These are phyloP conservation scores for Chionomys nivalis DNA, from an alignment of 2,113 vertebrate species.

Conservation along the genomic window DNA sequence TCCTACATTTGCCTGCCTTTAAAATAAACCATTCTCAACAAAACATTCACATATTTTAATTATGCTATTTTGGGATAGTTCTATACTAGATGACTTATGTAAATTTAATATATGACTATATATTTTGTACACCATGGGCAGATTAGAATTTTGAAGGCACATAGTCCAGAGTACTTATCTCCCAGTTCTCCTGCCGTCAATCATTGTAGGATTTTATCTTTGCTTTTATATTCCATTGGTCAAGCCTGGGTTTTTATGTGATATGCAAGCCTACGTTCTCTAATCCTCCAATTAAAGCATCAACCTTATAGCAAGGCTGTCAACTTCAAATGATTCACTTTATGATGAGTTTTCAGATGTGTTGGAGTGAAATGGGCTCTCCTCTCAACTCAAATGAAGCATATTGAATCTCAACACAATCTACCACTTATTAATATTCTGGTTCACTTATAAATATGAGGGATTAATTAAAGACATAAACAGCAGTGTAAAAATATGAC, in stretches of 20 bases:
- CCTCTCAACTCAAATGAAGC: background rate
- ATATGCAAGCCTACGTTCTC: background rate
- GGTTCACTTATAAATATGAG: background rate
- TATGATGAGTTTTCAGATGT: slow-evolving; percentile 11
- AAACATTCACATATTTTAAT: slow-evolving; percentile 13
- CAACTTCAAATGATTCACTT: slow-evolving; percentile 45
- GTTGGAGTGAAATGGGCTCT: background rate
- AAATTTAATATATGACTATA: background rate
- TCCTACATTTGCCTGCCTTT: background rate
- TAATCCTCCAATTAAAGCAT: slow-evolving; percentile 59
- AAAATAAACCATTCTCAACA: slow-evolving; percentile 19
- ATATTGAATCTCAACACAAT: background rate
- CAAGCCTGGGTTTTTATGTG: background rate
- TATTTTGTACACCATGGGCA: background rate
- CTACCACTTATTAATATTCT: slow-evolving; percentile 34
- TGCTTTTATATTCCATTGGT: background rate
- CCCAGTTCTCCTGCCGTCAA: background rate
- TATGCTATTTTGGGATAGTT: background rate
- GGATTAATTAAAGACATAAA: slow-evolving; percentile 21
- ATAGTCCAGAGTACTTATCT: background rate
- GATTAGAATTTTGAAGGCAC: background rate
- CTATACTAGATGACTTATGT: background rate
- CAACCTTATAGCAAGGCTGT: background rate
- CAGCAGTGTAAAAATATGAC: background rate
- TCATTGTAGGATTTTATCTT: background rate